phyloP scores from a whole-genome alignment of 2,888 invertebrate genomes.

The Ecdyonurus torrentis region DNA sequence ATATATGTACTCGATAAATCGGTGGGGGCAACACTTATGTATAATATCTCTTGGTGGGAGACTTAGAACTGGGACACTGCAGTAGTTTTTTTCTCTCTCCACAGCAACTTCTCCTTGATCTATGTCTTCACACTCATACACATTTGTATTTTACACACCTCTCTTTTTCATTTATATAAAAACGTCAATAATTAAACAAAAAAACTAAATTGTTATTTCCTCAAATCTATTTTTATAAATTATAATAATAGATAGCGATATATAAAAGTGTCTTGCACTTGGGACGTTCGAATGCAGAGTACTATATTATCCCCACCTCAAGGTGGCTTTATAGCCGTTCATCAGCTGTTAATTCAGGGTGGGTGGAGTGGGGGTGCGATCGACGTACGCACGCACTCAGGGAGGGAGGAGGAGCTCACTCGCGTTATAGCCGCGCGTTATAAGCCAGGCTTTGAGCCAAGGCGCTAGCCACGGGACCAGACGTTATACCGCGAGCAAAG shows the following conservation, averaged over 20 bases:
- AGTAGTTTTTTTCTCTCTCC: background rate
- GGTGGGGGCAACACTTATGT: too few species aligned
- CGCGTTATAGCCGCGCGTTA: background rate
- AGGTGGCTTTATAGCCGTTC: background rate
- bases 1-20: too few species aligned
- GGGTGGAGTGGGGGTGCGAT: background rate
- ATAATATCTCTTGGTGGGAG: too few species aligned
- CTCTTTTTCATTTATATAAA: too few species aligned
- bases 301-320: background rate
- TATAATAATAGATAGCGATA: background rate
- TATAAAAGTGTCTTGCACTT: background rate
- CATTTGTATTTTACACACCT: too few species aligned
- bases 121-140: background rate
- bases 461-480: background rate
- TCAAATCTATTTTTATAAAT: too few species aligned
- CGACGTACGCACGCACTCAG: background rate
- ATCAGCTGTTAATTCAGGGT: background rate
- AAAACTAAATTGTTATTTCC: background rate
- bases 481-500: background rate
- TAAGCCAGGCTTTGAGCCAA: too few species aligned
- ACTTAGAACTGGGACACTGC: background rate
- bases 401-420: background rate
- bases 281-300: background rate
- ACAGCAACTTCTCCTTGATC: background rate
- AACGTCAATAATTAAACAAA: too few species aligned